phyloP scores from a whole-genome alignment of 2,113 vertebrate genomes.

The Toxotes jaculatrix region DNA sequence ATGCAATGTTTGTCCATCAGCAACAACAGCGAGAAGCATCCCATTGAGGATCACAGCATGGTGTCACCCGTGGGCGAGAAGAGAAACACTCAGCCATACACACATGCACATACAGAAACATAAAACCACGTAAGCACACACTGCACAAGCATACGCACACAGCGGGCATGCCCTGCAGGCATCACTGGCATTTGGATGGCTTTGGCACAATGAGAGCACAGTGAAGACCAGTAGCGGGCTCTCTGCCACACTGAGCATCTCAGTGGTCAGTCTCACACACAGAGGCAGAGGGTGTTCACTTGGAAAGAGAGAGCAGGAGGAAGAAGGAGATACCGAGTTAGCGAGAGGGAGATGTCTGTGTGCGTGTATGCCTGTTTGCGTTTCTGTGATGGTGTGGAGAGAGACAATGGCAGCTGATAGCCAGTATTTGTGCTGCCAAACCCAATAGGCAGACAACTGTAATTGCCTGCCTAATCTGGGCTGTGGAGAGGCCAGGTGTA shows the following conservation, averaged over 20 bases:
- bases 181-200: slow-evolving; percentile 70
- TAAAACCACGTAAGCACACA: slow-evolving; percentile 30
- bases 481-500: slow-evolving; percentile 68
- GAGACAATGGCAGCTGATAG: slow-evolving; percentile 72
- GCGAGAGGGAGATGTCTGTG: slow-evolving; percentile 8
- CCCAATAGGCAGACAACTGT: slow-evolving; percentile 62
- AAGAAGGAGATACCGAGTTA: slow-evolving; percentile 27
- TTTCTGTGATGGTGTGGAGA: slow-evolving; percentile 9
- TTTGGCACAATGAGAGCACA: slow-evolving; percentile 69
- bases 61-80: slow-evolving; percentile 56
- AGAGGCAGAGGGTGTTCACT: slow-evolving; percentile 50
- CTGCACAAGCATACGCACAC: slow-evolving; percentile 50
- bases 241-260: slow-evolving; percentile 54
- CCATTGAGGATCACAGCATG: slow-evolving; percentile 64
- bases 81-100: slow-evolving; percentile 38
- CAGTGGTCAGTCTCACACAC: slow-evolving; percentile 66
- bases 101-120: slow-evolving; percentile 46
- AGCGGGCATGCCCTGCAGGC: slow-evolving; percentile 65
- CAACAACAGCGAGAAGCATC: slow-evolving; percentile 28
- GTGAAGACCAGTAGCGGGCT: slow-evolving; percentile 60
- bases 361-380: slow-evolving; percentile 42
- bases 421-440: slow-evolving; percentile 59
- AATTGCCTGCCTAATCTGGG: slow-evolving; percentile 70
- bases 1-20: slow-evolving; percentile 16
- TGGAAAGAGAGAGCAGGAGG: slow-evolving; percentile 22